Conservation (phyloP, 2,113 vertebrate genomes). For the Vulpes vulpes region DNA sequence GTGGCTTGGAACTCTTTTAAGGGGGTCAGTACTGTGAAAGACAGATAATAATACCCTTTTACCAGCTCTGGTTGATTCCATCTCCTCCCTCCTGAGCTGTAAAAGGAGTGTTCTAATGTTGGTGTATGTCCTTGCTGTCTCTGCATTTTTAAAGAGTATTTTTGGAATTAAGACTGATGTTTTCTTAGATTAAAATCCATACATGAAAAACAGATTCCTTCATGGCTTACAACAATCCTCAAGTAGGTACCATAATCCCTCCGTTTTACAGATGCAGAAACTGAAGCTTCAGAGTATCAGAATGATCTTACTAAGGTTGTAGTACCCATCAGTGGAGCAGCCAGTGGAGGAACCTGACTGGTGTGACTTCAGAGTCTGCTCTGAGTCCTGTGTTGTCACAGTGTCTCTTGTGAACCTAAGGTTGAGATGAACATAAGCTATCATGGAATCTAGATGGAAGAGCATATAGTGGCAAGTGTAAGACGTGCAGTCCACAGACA, state of each 20-base stretch:
- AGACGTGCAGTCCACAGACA: not conserved
- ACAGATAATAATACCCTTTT: not conserved
- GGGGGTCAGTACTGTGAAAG: not conserved
- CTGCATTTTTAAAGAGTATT: not conserved
- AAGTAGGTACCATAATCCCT: not conserved
- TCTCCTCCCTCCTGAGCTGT: not conserved
- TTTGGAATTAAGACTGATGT: not conserved
- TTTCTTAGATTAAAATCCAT: not conserved
- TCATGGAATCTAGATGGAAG: not conserved
- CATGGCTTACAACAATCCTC: not conserved
- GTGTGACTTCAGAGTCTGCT: not conserved
- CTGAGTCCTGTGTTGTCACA: not conserved
- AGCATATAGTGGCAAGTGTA: not conserved
- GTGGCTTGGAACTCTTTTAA: not conserved
- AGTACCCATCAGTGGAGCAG: not conserved
- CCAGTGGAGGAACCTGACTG: fast-evolving
- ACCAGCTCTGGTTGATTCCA: not conserved
- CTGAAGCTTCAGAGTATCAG: not conserved
- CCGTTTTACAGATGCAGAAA: not conserved
- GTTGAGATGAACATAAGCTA: not conserved
- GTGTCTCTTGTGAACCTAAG: not conserved
- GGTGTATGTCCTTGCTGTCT: not conserved
- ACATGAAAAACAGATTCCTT: not conserved
- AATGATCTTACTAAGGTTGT: not conserved
- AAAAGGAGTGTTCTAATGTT: not conserved